Percentiles rank a stretch among this genome's conserved stretches.
These are phyloP conservation scores for Grus americana DNA, from an alignment of 2,113 vertebrate genomes.

Conservation along the genomic window DNA sequence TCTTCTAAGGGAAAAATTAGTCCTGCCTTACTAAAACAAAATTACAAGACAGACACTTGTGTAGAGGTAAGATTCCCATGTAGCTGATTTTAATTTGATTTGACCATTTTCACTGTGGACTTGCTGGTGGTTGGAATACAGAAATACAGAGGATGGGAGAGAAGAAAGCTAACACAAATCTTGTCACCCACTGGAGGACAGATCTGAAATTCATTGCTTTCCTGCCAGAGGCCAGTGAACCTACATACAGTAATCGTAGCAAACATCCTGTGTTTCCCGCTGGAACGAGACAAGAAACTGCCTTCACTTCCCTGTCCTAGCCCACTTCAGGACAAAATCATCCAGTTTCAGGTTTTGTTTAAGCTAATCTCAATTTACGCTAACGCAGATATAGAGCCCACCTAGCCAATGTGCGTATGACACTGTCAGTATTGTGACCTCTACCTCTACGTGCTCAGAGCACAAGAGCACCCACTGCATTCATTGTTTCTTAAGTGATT, in stretches of 20 bases:
- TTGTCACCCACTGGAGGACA: background rate
- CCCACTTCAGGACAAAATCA: background rate
- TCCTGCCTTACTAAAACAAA: background rate
- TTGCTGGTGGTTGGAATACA: background rate
- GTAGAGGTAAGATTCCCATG: background rate
- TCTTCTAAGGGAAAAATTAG: background rate
- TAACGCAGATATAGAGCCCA: background rate
- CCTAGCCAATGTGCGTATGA: fast-evolving
- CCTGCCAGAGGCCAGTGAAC: background rate
- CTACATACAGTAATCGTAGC: background rate
- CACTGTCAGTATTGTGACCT: background rate
- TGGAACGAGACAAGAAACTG: background rate
- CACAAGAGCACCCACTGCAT: background rate
- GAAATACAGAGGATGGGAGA: background rate
- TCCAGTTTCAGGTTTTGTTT: background rate
- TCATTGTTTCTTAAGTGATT: background rate
- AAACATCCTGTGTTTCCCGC: background rate
- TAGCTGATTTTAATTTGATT: background rate
- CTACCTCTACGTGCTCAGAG: fast-evolving
- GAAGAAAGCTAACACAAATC: background rate
- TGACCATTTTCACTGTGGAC: background rate
- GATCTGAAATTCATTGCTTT: background rate
- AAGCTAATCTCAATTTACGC: background rate
- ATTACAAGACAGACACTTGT: background rate
- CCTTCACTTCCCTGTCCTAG: background rate